These are phyloP conservation scores for Potorous gilbertii DNA, from an alignment of 2,797 vertebrate species.

Conservation along the genomic window DNA sequence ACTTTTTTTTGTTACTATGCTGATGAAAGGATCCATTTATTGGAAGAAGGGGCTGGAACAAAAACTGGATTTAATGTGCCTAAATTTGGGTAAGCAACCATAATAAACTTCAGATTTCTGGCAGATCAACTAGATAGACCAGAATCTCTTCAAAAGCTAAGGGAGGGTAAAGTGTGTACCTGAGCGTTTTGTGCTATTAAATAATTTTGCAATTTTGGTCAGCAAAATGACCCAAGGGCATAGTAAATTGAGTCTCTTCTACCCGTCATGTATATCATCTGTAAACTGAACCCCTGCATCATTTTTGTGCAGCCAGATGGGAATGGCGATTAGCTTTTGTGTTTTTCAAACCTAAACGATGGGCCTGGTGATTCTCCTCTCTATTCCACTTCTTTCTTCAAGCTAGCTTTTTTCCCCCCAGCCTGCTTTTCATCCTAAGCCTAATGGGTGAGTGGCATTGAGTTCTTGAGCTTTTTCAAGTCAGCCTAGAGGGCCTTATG, in stretches of 20 bases:
- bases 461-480: conserved; percentile 73
- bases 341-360: background rate
- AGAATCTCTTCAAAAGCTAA: background rate
- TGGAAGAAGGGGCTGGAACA: background rate
- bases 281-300: background rate
- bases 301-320: background rate
- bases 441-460: conserved; percentile 78
- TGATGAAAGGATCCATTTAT: background rate
- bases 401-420: conserved; percentile 60
- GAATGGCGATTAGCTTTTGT: background rate
- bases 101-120: background rate
- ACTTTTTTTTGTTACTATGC: background rate
- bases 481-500: conserved; percentile 67
- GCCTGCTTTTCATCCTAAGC: conserved; percentile 74
- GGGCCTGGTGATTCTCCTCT: conserved; percentile 1
- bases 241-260: background rate
- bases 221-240: background rate
- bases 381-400: conserved; percentile 64
- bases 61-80: background rate
- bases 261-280: background rate
- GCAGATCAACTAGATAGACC: background rate
- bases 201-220: background rate
- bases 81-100: background rate
- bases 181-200: background rate
- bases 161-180: background rate